Base-by-base conservation (phyloP, 2,113 vertebrate species). In the Coturnix japonica region DNA sequence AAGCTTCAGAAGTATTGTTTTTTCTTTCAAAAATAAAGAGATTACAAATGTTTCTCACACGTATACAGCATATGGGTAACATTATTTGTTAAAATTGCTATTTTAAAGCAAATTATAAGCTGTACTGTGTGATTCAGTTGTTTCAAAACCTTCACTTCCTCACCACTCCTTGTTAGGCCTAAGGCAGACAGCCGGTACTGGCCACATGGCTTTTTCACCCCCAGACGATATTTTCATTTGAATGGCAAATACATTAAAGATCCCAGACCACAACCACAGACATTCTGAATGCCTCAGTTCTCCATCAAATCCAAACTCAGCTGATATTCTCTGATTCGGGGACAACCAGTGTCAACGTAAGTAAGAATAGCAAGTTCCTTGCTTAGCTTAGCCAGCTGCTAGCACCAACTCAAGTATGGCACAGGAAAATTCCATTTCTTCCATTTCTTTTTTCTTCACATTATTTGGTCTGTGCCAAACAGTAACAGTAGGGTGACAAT, bases 111-210 rank as follows among this genome's bases (percentile, higher is more conserved):
- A 93, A 65, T 60, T n/a, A 82, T 49, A 85, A 64, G 25, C 13
- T 72, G 41, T 22, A 53, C 33, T 64, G 37, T 67, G 88, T 10
- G 11, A 82, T 56, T 39, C 56, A 84, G 71, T 54, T 3, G 26
- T 59, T 96, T 85, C 43, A 83, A 90, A 94, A 64, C 35, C 72
- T 79, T 82, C 26, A 73, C 16, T 80, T 72, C 82, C 91, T 60
- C 71, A 90, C 43, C 22, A 77, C 64, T 89, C 37, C 19, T 91
- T 88, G 20, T 66, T 80, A 93, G 72, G 56, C 21, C 84, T 89
- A 61, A 91, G 91, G 84, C 49, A 81, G 93, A 89, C 90, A 91
- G 30, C 57, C 92, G 53, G 61, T 73, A 90, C 39, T 72, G 47
- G 46, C 18, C 23, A 54, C 2, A 18, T 61, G 76, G 60, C 22